phyloP scores from a whole-genome alignment of 37 sponge, comb jelly and placozoan genomes.

The Eunapius fragilis region DNA sequence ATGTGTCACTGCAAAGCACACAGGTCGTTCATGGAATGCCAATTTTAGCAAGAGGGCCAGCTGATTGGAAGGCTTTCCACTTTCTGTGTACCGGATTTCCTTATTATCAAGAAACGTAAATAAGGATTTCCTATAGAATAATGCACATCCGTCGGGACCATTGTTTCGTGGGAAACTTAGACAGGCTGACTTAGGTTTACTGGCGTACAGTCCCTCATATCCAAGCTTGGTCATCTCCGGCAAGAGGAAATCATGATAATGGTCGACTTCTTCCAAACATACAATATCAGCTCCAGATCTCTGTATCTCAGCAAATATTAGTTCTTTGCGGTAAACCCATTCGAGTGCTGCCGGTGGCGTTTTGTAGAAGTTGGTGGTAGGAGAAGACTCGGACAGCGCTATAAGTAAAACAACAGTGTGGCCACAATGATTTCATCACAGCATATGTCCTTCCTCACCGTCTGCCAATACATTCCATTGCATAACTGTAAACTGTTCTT shows the following conservation, averaged over 20 bases:
- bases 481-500: constrained; percentile 35
- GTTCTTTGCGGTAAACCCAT: constrained; percentile 40
- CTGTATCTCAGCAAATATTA: constrained; percentile 50
- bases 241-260: constrained; percentile 63
- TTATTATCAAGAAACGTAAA: constrained; percentile 40
- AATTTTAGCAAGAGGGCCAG: constrained; percentile 51
- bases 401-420: neutral
- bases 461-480: constrained; percentile 77
- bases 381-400: constrained; percentile 26
- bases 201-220: constrained; percentile 48
- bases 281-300: constrained; percentile 65
- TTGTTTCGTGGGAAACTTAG: constrained; percentile 36
- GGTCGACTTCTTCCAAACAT: constrained; percentile 79
- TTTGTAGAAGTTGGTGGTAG: constrained; percentile 36
- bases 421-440: neutral
- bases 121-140: constrained; percentile 49
- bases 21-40: constrained; percentile 7
- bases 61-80: constrained; percentile 29
- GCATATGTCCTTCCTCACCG: constrained; percentile 35
- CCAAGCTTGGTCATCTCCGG: constrained; percentile 51
- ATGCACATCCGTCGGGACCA: constrained; percentile 85
- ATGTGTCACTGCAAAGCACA: constrained; percentile 74
- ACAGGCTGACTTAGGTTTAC: constrained; percentile 66
- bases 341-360: constrained; percentile 18
- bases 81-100: constrained; percentile 16